These are phyloP conservation scores for Oxyruncus cristatus DNA, from an alignment of 2,113 vertebrate species.

Conservation along the genomic window DNA sequence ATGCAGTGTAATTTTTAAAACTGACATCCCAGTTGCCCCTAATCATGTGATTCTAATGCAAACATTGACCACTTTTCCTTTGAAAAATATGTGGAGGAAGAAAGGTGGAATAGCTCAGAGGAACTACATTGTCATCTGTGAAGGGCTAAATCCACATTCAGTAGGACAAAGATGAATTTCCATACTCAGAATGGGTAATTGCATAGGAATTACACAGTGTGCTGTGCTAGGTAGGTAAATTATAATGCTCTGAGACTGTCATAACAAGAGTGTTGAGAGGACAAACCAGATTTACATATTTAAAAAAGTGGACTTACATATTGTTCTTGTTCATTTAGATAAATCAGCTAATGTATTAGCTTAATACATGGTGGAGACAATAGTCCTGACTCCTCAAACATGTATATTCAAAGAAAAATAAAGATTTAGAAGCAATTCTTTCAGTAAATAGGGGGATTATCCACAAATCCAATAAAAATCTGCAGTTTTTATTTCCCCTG, in stretches of 20 bases:
- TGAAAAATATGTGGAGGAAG: background rate
- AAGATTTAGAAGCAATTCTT: background rate
- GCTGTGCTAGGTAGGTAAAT: background rate
- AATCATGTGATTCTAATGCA: background rate
- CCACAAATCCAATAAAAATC: background rate
- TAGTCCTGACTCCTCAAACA: background rate
- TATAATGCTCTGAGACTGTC: background rate
- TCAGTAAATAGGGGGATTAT: background rate
- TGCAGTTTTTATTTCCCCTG: background rate
- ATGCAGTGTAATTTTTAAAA: background rate
- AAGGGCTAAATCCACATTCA: background rate
- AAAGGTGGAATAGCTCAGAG: background rate
- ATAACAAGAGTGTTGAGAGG: background rate
- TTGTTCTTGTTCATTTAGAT: background rate
- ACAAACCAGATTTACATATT: background rate
- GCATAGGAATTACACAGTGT: background rate
- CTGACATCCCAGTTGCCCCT: background rate
- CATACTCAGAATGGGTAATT: background rate
- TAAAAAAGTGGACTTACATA: background rate
- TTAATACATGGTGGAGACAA: background rate
- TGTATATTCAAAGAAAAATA: background rate
- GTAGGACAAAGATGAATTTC: background rate
- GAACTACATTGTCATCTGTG: background rate
- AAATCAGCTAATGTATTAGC: background rate
- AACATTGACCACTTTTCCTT: slow-evolving; percentile 12